A percentile compares a stretch with the other conserved stretches of the same genome.
Evolutionary conservation across 2,888 invertebrate genomes (phyloP).

Genomic region (Lasioglossum villosulum): DNA sequence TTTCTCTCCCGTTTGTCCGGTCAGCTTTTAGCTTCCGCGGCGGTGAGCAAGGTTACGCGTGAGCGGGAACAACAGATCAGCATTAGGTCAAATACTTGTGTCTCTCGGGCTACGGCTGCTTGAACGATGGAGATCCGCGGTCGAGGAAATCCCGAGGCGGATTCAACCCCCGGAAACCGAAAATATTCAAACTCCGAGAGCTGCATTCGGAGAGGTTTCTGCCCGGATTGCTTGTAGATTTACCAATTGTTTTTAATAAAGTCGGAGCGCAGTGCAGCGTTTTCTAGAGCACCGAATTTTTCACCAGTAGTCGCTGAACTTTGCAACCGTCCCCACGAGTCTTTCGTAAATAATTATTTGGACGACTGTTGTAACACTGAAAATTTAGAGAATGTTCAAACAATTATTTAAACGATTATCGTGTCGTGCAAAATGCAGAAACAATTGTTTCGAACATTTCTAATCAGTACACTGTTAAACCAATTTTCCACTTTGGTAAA

Average conservation of each 20-base stretch:
- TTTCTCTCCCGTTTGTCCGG: background rate
- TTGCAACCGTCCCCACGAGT: too few species aligned
- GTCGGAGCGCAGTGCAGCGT: too few species aligned
- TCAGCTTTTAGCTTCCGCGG: background rate
- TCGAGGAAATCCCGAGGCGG: background rate
- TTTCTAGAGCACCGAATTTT: too few species aligned
- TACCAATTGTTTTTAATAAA: background rate
- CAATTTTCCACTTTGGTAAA: too few species aligned
- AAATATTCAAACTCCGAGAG: background rate
- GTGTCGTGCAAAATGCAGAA: too few species aligned
- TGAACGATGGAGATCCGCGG: background rate
- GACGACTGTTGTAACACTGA: background rate
- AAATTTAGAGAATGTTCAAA: background rate
- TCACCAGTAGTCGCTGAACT: too few species aligned
- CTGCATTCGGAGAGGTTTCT: background rate
- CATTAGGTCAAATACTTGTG: slow-evolving; percentile 9
- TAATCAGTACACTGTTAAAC: too few species aligned
- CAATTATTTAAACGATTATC: too few species aligned
- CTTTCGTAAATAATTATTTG: too few species aligned
- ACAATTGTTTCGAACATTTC: too few species aligned
- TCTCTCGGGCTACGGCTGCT: background rate
- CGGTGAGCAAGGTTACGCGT: slow-evolving; percentile 3
- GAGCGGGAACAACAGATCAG: background rate
- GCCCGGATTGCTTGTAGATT: background rate
- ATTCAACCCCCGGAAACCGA: background rate